Conservation (phyloP, 1,140 invertebrate species). For the Drosophila persimilis region DNA sequence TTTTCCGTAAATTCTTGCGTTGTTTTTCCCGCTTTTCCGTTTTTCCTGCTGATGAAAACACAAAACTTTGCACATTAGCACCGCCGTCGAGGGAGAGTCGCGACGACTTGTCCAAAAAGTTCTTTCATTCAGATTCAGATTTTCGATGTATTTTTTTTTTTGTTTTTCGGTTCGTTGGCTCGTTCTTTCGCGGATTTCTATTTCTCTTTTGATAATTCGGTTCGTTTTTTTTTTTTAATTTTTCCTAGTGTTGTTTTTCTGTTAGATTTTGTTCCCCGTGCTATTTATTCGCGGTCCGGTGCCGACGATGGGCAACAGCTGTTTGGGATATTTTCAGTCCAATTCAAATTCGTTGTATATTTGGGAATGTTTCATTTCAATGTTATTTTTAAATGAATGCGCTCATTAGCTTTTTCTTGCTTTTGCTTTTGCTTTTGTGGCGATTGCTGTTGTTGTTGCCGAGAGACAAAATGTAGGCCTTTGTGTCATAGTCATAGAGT, state of each 20-base stretch:
- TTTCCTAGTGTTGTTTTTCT: slow-evolving; percentile 36
- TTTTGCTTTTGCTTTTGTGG: slow-evolving; percentile 17
- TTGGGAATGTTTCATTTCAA: slow-evolving; percentile 67
- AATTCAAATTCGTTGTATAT: slow-evolving; percentile 60
- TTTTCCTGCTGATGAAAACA: slow-evolving; percentile 70
- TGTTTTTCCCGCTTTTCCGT: slow-evolving; percentile 29
- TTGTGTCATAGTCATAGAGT: slow-evolving; percentile 67
- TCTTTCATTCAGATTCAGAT: slow-evolving; percentile 51
- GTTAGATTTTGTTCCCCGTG: slow-evolving; percentile 41
- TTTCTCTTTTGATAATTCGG: slow-evolving; percentile 30
- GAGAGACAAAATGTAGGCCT: slow-evolving; percentile 63
- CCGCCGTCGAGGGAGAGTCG: slow-evolving; percentile 47
- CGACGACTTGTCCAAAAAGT: slow-evolving; percentile 77
- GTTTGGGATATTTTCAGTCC: slow-evolving; percentile 76
- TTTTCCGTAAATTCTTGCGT: slow-evolving; percentile 60
- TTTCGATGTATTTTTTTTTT: slow-evolving; percentile 16
- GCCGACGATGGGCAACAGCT: slow-evolving; percentile 78
- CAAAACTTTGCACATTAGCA: slow-evolving; percentile 80
- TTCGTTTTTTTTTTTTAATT: slow-evolving; percentile 39
- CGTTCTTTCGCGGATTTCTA: slow-evolving; percentile 17
- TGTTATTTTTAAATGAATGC: slow-evolving; percentile 77
- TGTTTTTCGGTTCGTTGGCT: slow-evolving; percentile 12
- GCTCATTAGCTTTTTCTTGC: slow-evolving; percentile 67
- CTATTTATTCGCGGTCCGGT: slow-evolving; percentile 58
- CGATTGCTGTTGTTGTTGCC: slow-evolving; percentile 25